Conservation (phyloP, 2,113 vertebrate genomes). For the Phaethon lepturus region DNA sequence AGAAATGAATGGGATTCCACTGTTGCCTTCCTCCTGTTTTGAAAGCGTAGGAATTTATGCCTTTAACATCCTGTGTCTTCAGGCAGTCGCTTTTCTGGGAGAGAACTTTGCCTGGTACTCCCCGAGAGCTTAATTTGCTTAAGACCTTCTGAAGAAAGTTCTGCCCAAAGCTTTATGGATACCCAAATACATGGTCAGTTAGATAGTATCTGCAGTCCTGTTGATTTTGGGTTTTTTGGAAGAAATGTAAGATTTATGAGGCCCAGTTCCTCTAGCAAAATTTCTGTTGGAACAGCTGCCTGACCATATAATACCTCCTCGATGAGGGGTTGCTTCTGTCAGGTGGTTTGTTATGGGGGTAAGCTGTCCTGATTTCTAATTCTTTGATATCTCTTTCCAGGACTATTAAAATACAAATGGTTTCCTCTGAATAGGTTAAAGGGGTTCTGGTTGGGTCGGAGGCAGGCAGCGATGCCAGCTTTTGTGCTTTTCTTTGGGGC, state of each 20-base stretch:
- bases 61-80: neutral
- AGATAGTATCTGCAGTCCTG: neutral
- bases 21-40: neutral
- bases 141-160: neutral
- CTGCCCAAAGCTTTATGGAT: neutral
- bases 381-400: neutral
- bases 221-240: neutral
- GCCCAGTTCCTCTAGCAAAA: neutral
- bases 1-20: neutral
- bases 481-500: neutral
- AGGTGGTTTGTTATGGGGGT: neutral
- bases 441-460: neutral
- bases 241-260: neutral
- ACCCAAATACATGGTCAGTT: neutral
- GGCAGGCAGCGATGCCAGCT: neutral
- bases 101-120: neutral
- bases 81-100: neutral
- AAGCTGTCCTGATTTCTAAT: neutral
- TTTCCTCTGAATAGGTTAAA: neutral
- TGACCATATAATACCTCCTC: too few relatives aligned
- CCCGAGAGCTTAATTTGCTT: neutral
- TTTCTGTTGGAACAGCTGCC: neutral
- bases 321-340: neutral
- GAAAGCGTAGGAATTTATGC: neutral
- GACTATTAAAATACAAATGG: neutral